These are phyloP conservation scores for Drosophila truncata DNA, from an alignment of 1,140 invertebrate species.

Conservation along the genomic window DNA sequence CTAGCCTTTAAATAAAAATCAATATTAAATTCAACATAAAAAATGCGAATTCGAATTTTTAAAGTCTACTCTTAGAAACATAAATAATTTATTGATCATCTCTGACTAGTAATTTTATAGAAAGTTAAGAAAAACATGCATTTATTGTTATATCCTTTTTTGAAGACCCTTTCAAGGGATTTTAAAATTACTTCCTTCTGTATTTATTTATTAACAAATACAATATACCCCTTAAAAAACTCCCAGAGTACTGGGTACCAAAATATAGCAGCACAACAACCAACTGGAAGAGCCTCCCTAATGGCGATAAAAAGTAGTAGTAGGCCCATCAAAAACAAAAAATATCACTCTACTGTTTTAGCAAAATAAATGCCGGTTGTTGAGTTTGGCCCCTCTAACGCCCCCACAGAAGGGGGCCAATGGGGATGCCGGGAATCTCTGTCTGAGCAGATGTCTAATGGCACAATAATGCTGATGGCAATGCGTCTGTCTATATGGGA, in stretches of 20 bases:
- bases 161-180: not conserved
- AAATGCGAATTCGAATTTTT: no score
- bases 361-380: slow-evolving; percentile 41
- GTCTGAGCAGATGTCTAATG: slow-evolving; percentile 66
- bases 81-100: not conserved
- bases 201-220: not conserved
- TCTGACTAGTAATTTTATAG: rapidly evolving
- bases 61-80: not conserved
- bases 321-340: slow-evolving; percentile 57
- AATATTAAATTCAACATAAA: no score
- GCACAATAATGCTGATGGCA: slow-evolving; percentile 61
- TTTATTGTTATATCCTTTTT: no score
- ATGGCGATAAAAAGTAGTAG: slow-evolving; percentile 52
- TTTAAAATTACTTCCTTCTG: not conserved
- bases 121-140: not conserved
- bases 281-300: slow-evolving; percentile 2
- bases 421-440: not conserved
- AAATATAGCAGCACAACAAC: slow-evolving; percentile 20
- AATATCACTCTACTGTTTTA: slow-evolving; percentile 49
- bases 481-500: slow-evolving; percentile 33
- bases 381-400: not conserved
- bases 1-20: no score
- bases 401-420: not conserved
- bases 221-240: not conserved
- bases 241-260: not conserved